Evolutionary conservation across 2,113 vertebrate genomes (phyloP).

Genomic region (Sinocyclocheilus grahami): DNA sequence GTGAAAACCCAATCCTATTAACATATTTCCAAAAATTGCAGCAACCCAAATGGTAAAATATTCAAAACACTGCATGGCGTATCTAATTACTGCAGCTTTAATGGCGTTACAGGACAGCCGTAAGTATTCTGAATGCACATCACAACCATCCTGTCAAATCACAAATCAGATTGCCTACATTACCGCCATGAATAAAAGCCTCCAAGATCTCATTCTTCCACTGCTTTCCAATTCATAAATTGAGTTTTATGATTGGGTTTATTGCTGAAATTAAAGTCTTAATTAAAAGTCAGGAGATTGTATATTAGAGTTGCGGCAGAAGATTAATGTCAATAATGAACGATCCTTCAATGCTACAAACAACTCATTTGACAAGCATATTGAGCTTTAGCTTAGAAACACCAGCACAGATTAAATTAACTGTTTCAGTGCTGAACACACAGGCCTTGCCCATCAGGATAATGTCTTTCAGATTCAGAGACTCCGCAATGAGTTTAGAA

Average conservation of each 20-base stretch:
- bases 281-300: conserved; percentile 45
- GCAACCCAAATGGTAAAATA: not conserved
- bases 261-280: conserved; percentile 38
- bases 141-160: not conserved
- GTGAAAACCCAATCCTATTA: not conserved
- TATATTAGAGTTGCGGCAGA: not conserved
- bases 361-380: conserved; percentile 22
- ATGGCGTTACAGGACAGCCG: not conserved
- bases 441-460: conserved; percentile 3
- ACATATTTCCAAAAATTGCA: conserved; percentile 9
- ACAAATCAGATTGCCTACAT: not conserved
- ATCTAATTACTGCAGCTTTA: not conserved
- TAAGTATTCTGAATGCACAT: conserved; percentile 13
- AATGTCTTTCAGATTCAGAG: conserved; percentile 17
- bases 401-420: conserved; percentile 19
- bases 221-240: conserved; percentile 25
- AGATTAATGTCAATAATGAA: conserved; percentile 34
- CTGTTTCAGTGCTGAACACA: not conserved
- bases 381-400: conserved; percentile 23
- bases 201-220: not conserved
- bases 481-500: not conserved
- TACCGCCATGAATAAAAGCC: not conserved
- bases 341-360: conserved; percentile 17
- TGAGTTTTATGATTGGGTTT: conserved; percentile 9
- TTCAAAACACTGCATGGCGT: not conserved